phyloP scores from a whole-genome alignment of 2,888 invertebrate species.

The Diloba caeruleocephala region DNA sequence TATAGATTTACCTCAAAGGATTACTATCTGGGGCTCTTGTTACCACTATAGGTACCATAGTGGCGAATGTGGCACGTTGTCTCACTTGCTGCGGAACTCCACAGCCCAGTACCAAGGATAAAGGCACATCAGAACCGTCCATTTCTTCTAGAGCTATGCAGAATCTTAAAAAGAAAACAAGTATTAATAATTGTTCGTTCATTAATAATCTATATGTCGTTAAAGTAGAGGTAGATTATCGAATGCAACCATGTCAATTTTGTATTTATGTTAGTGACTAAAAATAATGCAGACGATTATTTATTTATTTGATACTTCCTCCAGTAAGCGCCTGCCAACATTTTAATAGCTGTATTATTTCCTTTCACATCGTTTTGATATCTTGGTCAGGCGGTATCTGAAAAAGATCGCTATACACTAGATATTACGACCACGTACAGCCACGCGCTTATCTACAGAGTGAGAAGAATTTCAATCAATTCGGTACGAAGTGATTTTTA shows the following conservation, averaged over 20 bases:
- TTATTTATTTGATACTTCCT: no score
- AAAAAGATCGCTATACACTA: not conserved
- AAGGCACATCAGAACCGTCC: slow-evolving; percentile 86
- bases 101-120: slow-evolving; percentile 90
- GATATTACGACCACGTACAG: slow-evolving; percentile 13
- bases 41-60: slow-evolving; percentile 69
- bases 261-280: no score
- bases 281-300: no score
- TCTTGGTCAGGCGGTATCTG: slow-evolving; percentile 19
- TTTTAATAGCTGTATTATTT: not conserved
- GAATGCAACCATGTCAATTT: no score
- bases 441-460: slow-evolving; percentile 4
- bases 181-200: no score
- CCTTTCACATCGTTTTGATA: not conserved
- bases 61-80: slow-evolving; percentile 72
- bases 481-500: not conserved
- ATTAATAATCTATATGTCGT: no score
- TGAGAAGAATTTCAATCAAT: slow-evolving; percentile 12
- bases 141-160: slow-evolving; percentile 92
- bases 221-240: no score
- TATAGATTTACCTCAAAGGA: slow-evolving; percentile 64
- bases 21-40: slow-evolving; percentile 65
- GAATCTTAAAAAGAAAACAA: slow-evolving; percentile 76
- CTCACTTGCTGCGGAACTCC: slow-evolving; percentile 73
- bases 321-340: slow-evolving; percentile 1